phyloP scores from a whole-genome alignment of 2,113 vertebrate genomes.

The Procavia capensis region DNA sequence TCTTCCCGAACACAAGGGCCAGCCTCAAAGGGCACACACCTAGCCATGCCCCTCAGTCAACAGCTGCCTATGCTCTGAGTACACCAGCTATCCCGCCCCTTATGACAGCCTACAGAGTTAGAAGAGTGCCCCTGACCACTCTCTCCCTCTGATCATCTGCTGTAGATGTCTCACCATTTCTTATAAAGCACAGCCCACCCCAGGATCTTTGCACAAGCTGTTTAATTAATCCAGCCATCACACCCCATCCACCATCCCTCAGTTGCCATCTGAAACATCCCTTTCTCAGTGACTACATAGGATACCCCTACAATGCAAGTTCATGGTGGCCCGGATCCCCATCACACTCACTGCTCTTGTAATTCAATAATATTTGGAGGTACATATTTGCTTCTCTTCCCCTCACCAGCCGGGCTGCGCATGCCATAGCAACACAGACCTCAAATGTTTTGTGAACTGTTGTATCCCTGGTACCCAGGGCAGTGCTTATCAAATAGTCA shows the following conservation, averaged over 20 bases:
- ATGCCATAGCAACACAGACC: fast-evolving
- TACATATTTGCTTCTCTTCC: neutral
- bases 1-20: neutral
- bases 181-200: neutral
- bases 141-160: neutral
- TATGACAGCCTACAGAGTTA: too few species aligned
- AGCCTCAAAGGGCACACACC: fast-evolving
- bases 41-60: fast-evolving
- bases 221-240: neutral
- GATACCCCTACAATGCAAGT: fast-evolving
- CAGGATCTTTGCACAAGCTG: neutral
- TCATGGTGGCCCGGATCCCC: fast-evolving
- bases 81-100: neutral
- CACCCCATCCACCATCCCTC: neutral
- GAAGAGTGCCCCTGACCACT: neutral
- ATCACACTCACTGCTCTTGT: fast-evolving
- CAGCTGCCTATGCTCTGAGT: neutral
- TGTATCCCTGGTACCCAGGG: fast-evolving
- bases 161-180: neutral
- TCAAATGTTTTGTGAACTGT: neutral
- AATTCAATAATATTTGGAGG: fast-evolving
- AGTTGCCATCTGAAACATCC: too few species aligned
- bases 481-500: neutral
- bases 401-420: fast-evolving
- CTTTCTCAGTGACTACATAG: too few species aligned